These are phyloP conservation scores for Cephus pulcher DNA, from an alignment of 2,888 invertebrate genomes.

Conservation along the genomic window DNA sequence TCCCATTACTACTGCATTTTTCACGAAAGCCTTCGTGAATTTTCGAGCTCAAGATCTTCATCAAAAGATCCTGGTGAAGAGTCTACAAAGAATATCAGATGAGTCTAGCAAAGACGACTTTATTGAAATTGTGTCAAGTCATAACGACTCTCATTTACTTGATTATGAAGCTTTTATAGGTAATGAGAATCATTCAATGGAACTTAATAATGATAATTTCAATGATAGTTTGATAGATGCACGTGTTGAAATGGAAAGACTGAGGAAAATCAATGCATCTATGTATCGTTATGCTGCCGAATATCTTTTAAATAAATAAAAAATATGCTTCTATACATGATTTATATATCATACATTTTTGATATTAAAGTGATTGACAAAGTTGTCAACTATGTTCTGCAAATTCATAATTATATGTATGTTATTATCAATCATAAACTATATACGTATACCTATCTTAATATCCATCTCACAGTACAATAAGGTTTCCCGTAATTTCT, in stretches of 20 bases:
- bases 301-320: slow-evolving; percentile 23
- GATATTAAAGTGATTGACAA: background rate
- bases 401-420: background rate
- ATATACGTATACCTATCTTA: background rate
- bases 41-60: slow-evolving; percentile 73
- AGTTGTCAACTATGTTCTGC: background rate
- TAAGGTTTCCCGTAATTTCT: background rate
- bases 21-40: slow-evolving; percentile 72
- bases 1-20: slow-evolving; percentile 78
- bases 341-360: background rate
- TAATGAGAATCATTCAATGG: background rate
- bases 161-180: slow-evolving; percentile 35
- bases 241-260: slow-evolving; percentile 40
- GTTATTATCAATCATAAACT: background rate
- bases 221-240: slow-evolving; percentile 30
- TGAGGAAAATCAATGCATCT: slow-evolving; percentile 48
- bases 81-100: slow-evolving; percentile 75
- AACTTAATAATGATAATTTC: background rate
- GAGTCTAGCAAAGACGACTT: slow-evolving; percentile 67
- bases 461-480: background rate
- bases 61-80: slow-evolving; percentile 71
- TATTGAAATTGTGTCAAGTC: slow-evolving; percentile 44
- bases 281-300: slow-evolving; percentile 44
- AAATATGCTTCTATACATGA: background rate
- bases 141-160: slow-evolving; percentile 15